These are phyloP conservation scores for Xylocampa areola DNA, from an alignment of 2,888 invertebrate genomes.

Conservation along the genomic window DNA sequence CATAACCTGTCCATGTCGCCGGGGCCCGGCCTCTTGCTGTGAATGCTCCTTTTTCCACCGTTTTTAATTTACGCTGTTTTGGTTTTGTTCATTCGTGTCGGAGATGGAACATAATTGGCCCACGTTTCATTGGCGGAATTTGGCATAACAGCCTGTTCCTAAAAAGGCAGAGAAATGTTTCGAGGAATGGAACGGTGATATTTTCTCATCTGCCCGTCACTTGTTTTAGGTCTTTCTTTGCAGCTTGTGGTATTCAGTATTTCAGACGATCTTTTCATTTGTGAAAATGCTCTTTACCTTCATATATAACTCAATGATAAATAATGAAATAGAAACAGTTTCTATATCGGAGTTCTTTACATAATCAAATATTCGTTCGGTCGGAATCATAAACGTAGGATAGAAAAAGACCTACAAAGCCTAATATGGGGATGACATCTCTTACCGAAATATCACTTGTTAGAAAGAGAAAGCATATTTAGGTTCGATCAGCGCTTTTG, in stretches of 20 bases:
- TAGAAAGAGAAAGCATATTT: too few species aligned
- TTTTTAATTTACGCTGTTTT: constrained; percentile 87
- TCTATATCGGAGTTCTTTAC: constrained; percentile 73
- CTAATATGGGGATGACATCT: too few species aligned
- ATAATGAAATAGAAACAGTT: constrained; percentile 57
- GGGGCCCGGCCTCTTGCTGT: constrained; percentile 64
- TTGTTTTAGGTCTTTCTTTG: constrained; percentile 23
- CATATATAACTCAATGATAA: not conserved
- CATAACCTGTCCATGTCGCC: constrained; percentile 83
- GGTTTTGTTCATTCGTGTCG: constrained; percentile 80
- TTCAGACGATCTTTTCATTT: not conserved
- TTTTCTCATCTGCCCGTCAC: constrained; percentile 30
- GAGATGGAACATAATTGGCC: constrained; percentile 69
- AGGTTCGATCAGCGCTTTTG: too few species aligned
- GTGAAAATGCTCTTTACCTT: not conserved
- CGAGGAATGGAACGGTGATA: constrained; percentile 24
- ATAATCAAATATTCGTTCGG: constrained; percentile 84
- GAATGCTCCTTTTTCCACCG: constrained; percentile 82
- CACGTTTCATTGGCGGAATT: constrained; percentile 71
- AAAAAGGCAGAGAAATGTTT: constrained; percentile 39
- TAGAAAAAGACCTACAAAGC: too few species aligned
- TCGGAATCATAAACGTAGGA: too few species aligned
- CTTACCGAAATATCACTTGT: too few species aligned
- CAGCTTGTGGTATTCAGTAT: constrained; percentile 5
- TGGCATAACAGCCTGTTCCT: constrained; percentile 44